A percentile compares a stretch with the other conserved stretches of the same genome.
These are phyloP conservation scores for Lamproptera curius DNA, from an alignment of 2,888 invertebrate species.

Conservation along the genomic window DNA sequence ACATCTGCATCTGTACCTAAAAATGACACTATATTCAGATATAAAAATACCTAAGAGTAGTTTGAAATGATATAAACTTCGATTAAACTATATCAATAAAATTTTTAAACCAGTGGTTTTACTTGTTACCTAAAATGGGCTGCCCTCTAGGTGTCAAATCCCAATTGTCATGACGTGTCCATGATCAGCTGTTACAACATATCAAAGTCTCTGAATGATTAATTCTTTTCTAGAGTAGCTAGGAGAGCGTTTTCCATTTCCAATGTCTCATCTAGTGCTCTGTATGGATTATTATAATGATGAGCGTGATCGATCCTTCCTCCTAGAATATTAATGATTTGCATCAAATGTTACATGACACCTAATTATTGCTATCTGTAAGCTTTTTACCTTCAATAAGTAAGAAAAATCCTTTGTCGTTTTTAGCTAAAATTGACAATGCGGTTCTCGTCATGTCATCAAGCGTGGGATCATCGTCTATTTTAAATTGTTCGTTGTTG, in stretches of 20 bases:
- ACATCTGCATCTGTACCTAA: slow-evolving; percentile 85
- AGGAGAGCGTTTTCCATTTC: slow-evolving; percentile 86
- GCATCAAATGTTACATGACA: background rate
- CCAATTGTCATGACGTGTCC: slow-evolving; percentile 89
- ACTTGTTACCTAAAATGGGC: slow-evolving; percentile 84
- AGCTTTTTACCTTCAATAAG: slow-evolving; percentile 83
- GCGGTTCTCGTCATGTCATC: slow-evolving; percentile 88
- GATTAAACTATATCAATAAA: too few relatives aligned
- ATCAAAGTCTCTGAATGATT: slow-evolving; percentile 80
- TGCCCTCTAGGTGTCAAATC: slow-evolving; percentile 88
- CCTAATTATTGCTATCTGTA: background rate
- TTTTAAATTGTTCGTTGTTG: slow-evolving; percentile 77
- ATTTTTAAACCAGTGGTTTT: too few relatives aligned
- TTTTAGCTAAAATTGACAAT: slow-evolving; percentile 82
- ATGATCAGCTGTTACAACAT: slow-evolving; percentile 87
- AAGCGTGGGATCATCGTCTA: slow-evolving; percentile 86
- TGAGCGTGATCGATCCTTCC: slow-evolving; percentile 89
- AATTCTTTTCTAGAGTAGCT: slow-evolving; percentile 82
- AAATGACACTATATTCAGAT: too few relatives aligned
- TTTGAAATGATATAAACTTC: too few relatives aligned
- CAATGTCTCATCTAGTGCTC: slow-evolving; percentile 87
- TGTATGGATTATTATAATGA: slow-evolving; percentile 87
- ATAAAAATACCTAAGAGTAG: too few relatives aligned
- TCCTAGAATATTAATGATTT: slow-evolving; percentile 60
- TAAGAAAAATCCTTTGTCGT: slow-evolving; percentile 86